phyloP scores from a whole-genome alignment of 2,888 invertebrate species.

The Spodoptera littoralis region DNA sequence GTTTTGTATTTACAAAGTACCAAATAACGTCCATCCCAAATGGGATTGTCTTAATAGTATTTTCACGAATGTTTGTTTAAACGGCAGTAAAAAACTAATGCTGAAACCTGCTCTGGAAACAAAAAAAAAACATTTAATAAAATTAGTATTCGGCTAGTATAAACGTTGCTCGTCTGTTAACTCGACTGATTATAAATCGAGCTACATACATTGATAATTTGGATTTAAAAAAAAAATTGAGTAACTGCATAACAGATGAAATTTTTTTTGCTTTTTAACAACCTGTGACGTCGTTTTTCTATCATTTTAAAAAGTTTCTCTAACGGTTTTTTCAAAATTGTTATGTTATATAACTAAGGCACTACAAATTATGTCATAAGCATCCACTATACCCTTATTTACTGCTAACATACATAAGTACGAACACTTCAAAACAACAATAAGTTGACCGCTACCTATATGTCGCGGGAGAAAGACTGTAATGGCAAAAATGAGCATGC shows the following conservation, averaged over 20 bases:
- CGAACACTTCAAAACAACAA: constrained; percentile 36
- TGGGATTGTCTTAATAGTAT: no score
- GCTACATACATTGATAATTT: neutral
- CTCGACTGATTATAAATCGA: neutral
- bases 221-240: no score
- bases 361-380: constrained; percentile 22
- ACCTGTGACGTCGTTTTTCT: no score
- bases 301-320: no score
- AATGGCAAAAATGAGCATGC: constrained; percentile 27
- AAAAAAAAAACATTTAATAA: neutral
- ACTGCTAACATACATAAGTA: constrained; percentile 56
- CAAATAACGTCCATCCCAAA: no score
- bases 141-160: neutral
- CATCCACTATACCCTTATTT: constrained; percentile 53
- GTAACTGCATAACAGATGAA: no score
- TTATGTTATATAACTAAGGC: neutral
- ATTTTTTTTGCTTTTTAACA: no score
- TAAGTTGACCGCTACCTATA: constrained; percentile 50
- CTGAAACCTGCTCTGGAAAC: neutral
- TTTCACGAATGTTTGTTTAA: no score
- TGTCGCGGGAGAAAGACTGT: constrained; percentile 13
- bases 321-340: no score
- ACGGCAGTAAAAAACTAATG: neutral
- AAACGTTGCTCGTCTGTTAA: no score
- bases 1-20: no score